Conservation (phyloP, 2,113 vertebrate species). For the Theristicus caerulescens region DNA sequence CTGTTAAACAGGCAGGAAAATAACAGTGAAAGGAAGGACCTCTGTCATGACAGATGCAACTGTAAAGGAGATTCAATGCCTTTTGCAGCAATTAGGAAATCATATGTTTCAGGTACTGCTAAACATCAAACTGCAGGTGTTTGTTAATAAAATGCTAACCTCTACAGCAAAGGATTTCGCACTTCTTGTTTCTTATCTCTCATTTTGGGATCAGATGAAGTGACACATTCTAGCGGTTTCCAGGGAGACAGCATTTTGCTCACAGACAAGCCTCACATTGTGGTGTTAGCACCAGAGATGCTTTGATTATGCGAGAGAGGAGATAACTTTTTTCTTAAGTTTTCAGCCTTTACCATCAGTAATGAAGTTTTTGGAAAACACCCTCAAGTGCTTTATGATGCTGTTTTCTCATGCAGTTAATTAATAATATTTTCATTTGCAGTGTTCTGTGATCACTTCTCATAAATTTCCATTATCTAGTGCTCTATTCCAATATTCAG, state of each 20-base stretch:
- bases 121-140: neutral
- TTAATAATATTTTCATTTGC: constrained; percentile 23
- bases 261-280: neutral
- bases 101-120: neutral
- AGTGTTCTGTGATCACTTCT: neutral
- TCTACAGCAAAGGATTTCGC: neutral
- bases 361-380: neutral
- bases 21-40: neutral
- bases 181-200: neutral
- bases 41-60: neutral
- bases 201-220: neutral
- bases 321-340: neutral
- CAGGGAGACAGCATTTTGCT: neutral
- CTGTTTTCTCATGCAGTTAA: constrained; percentile 35
- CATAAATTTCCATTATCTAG: neutral
- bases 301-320: neutral
- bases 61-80: neutral
- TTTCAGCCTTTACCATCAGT: neutral
- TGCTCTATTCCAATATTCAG: neutral
- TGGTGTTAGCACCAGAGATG: neutral
- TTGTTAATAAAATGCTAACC: constrained; percentile 24
- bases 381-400: neutral
- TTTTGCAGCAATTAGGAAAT: constrained; percentile 6
- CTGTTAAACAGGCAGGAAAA: neutral
- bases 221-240: constrained; percentile 1